phyloP scores from a whole-genome alignment of 2,888 invertebrate genomes.

The Drosophila atripex region DNA sequence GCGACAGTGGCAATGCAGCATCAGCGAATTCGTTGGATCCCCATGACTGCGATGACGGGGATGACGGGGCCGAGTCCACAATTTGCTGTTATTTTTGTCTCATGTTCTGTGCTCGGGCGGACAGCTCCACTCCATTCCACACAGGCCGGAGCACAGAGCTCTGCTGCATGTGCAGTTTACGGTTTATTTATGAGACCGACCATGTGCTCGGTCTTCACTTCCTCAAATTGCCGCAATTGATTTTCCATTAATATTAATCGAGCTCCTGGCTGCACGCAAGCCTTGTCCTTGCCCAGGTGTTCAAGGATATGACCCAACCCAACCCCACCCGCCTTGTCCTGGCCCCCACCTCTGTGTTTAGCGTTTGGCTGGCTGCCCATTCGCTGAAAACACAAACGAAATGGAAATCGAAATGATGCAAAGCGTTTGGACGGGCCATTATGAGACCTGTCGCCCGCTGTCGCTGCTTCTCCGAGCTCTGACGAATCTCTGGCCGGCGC shows the following conservation, averaged over 20 bases:
- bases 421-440: conserved; percentile 30
- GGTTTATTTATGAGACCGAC: conserved; percentile 43
- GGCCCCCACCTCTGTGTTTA: background rate
- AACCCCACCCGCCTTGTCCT: background rate
- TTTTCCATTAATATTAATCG: conserved; percentile 73
- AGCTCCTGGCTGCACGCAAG: conserved; percentile 50
- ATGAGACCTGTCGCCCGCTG: conserved; percentile 35
- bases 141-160: background rate
- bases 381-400: conserved; percentile 3
- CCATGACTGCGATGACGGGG: conserved; percentile 5
- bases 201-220: conserved; percentile 35
- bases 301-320: conserved; percentile 48
- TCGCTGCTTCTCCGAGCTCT: background rate
- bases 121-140: conserved; percentile 51
- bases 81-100: conserved; percentile 66
- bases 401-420: conserved; percentile 47
- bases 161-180: conserved; percentile 46
- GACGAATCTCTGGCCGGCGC: conserved; percentile 6
- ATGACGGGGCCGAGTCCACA: conserved; percentile 36
- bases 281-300: conserved; percentile 58
- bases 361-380: conserved; percentile 42
- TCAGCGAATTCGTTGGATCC: conserved; percentile 30
- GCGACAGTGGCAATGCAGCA: conserved; percentile 36
- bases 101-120: conserved; percentile 67
- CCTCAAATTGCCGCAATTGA: conserved; percentile 64